A percentile compares a stretch with the other conserved stretches of the same genome.
Evolutionary conservation across 2,888 invertebrate genomes (phyloP).

Genomic region (Hydrotaea diabolus): DNA sequence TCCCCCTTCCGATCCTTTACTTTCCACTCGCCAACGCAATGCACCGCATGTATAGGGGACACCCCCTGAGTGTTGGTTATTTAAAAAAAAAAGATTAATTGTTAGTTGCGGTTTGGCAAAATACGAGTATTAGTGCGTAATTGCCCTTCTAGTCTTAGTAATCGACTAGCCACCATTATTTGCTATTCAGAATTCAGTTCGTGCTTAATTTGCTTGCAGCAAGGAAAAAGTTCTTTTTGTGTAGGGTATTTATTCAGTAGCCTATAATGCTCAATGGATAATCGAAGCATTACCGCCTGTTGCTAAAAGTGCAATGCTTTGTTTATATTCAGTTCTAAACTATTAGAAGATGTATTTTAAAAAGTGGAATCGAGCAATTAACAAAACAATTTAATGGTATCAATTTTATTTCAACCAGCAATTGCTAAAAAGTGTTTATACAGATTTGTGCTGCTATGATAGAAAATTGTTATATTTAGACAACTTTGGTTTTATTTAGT

Average conservation of each 20-base stretch:
- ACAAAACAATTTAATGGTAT: neutral
- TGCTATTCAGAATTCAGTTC: too few relatives aligned
- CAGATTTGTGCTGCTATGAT: neutral
- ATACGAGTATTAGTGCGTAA: too few relatives aligned
- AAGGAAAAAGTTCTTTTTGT: neutral
- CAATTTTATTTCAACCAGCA: neutral
- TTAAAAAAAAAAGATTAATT: too few relatives aligned
- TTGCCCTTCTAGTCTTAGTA: too few relatives aligned
- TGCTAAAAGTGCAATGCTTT: neutral
- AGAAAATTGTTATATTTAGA: neutral
- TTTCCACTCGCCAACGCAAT: too few relatives aligned
- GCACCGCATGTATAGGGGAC: too few relatives aligned
- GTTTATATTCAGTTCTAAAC: neutral
- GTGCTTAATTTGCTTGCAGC: too few relatives aligned
- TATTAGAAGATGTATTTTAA: neutral
- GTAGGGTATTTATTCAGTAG: neutral
- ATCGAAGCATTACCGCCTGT: too few relatives aligned
- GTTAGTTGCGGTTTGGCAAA: too few relatives aligned
- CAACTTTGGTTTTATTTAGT: neutral
- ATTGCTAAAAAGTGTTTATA: neutral
- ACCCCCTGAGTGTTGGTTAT: too few relatives aligned
- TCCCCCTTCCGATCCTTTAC: too few relatives aligned
- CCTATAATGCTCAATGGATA: neutral
- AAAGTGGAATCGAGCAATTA: neutral
- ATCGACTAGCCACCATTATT: too few relatives aligned